Evolutionary conservation across 2,797 vertebrate genomes (phyloP).

Genomic region (Phrynocephalus guinanensis): DNA sequence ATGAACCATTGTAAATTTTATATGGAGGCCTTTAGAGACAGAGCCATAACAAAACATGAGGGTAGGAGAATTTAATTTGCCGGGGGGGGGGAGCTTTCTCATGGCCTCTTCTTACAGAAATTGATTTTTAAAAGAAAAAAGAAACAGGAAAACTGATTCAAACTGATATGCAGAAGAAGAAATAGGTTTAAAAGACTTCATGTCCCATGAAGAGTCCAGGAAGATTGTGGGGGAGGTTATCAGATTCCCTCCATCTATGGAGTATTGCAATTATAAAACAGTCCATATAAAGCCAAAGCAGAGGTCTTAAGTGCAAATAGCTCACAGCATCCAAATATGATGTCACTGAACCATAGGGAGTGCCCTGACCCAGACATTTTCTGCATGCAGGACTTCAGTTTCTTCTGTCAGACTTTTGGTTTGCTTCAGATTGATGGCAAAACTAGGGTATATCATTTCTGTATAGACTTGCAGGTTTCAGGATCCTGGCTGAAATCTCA

Average conservation of each 20-base stretch:
- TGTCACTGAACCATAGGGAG: background rate
- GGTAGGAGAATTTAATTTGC: slow-evolving; percentile 17
- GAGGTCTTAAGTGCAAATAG: background rate
- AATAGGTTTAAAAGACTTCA: background rate
- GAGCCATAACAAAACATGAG: slow-evolving; percentile 12
- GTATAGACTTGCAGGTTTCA: too few relatives aligned
- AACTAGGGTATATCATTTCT: too few relatives aligned
- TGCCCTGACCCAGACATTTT: background rate
- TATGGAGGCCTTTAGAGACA: slow-evolving; percentile 39
- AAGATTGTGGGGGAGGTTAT: too few relatives aligned
- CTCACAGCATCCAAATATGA: background rate
- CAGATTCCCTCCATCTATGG: background rate
- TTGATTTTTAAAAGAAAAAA: background rate
- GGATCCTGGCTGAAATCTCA: too few relatives aligned
- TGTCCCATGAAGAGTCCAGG: background rate
- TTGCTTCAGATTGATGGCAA: too few relatives aligned
- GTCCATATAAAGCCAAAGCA: background rate
- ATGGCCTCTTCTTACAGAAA: background rate
- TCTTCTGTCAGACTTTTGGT: too few relatives aligned
- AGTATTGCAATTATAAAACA: background rate
- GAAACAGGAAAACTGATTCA: background rate
- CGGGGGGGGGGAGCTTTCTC: slow-evolving; percentile 3
- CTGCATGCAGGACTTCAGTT: background rate
- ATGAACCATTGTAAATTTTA: slow-evolving; percentile 39
- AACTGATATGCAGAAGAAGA: slow-evolving; percentile 14